A percentile compares a stretch with the other conserved stretches of the same genome.
Evolutionary conservation across 1,140 invertebrate genomes (phyloP).

Genomic region (Dinoponera quadriceps): DNA sequence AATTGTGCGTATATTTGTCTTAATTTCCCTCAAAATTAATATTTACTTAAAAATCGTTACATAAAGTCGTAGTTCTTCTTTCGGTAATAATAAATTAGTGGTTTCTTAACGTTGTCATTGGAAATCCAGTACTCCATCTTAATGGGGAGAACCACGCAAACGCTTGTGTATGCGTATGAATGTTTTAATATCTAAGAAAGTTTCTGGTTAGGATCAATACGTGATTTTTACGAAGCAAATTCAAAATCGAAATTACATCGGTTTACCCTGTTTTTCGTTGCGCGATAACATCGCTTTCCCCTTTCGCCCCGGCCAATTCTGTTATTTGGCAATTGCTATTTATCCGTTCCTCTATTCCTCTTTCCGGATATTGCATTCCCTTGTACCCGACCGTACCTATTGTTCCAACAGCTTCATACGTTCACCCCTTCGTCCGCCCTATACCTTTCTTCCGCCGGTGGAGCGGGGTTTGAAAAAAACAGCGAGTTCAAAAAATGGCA

Average conservation of each 20-base stretch:
- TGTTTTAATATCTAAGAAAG: too few relatives aligned
- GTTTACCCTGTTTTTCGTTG: background rate
- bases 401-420: constrained; percentile 52
- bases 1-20: too few relatives aligned
- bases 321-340: constrained; percentile 29
- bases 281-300: background rate
- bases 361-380: constrained; percentile 51
- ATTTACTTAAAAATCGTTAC: too few relatives aligned
- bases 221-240: background rate
- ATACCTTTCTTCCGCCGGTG: constrained; percentile 65
- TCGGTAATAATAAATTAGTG: too few relatives aligned
- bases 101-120: too few relatives aligned
- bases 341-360: constrained; percentile 28
- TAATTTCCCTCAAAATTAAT: too few relatives aligned
- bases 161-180: too few relatives aligned
- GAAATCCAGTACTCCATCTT: too few relatives aligned
- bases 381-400: constrained; percentile 46
- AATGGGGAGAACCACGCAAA: too few relatives aligned
- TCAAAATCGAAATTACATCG: background rate
- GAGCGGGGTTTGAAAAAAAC: constrained; percentile 68
- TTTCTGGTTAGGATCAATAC: background rate
- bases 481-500: constrained; percentile 53
- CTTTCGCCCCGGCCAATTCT: constrained; percentile 4
- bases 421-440: constrained; percentile 24
- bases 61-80: too few relatives aligned